Percentiles rank a stretch among this genome's conserved stretches.
Evolutionary conservation across 2,888 invertebrate species (phyloP).

Genomic region (Achlya flavicornis): DNA sequence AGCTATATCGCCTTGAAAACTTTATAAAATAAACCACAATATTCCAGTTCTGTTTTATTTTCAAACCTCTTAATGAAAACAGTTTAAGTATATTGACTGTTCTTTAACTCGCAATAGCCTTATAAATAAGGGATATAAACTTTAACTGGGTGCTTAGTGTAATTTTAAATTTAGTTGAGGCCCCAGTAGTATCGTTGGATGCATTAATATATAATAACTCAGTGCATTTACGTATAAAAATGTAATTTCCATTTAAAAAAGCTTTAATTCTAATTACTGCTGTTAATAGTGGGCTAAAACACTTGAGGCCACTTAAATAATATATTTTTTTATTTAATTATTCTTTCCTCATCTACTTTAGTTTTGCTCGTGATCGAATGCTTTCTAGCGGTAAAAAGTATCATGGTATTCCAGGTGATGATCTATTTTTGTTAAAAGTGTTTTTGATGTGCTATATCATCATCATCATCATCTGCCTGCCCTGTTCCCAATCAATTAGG

Average conservation of each 20-base stretch:
- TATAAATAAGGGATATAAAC: background rate
- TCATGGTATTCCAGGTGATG: too few relatives aligned
- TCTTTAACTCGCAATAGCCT: background rate
- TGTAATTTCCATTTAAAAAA: slow-evolving; percentile 29
- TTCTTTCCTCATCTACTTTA: background rate
- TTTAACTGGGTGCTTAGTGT: background rate
- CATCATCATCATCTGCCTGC: too few relatives aligned
- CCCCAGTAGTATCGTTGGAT: slow-evolving; percentile 21
- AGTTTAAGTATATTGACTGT: background rate
- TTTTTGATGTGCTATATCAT: too few relatives aligned
- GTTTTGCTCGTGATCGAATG: too few relatives aligned
- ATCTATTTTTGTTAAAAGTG: too few relatives aligned
- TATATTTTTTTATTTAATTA: too few relatives aligned
- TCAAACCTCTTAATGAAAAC: background rate
- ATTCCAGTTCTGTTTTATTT: background rate
- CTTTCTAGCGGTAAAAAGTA: too few relatives aligned
- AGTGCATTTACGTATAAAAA: slow-evolving; percentile 30
- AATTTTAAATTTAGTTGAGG: background rate
- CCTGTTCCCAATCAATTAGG: too few relatives aligned
- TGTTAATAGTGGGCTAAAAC: slow-evolving; percentile 43
- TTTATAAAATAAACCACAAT: background rate
- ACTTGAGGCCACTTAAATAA: slow-evolving; percentile 25
- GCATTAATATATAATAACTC: slow-evolving; percentile 30
- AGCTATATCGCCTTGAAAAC: background rate
- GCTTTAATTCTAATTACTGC: slow-evolving; percentile 49